Evolutionary conservation across 1,140 invertebrate genomes (phyloP), one percentile per base, ranked within the genome.

Genomic region (Calliopsis andreniformis): DNA sequence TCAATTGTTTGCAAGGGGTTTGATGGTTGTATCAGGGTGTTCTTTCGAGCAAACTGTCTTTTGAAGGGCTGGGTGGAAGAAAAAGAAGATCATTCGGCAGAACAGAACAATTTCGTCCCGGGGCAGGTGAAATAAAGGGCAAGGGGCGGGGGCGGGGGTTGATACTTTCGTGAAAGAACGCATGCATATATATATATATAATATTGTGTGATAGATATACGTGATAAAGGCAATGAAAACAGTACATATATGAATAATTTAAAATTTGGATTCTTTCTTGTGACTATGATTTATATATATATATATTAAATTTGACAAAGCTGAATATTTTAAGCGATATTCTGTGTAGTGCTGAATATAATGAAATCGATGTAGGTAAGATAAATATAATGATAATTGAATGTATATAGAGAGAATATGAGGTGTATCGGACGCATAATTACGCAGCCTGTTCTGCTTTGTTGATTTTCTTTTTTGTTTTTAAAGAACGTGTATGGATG

Each of bases 321-420:
- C 83, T 85, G 83, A 85, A 80, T 83, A 86, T 83, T 83, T 77
- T 76, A 86, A 86, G 84, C 84, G 68, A 85, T 82, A 39, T 39
- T 39, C 66, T 59, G 80, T 82, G 79, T 82, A 67, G 79, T 82
- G 80, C 82, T 82, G 77, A 79, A 83, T 83, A 79, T 82, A 80
- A 84, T 85, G 83, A 84, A 64, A 80, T 71, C 73, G 67, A 83
- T 79, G 70, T 83, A 83, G 76, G 66, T 82, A 83, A 59, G 67
- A 73, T 76, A 45, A 70, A 39, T 53, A 70, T 71, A 71, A 18
- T 61, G 18, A 70, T 69, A 47, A 81, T 86, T 86, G 85, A 25
- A 69, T 62, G 69, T 62, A 59, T 59, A 77, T 76, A 68, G 72
- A 72, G 59, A 86, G 61, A 82, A 85, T 84, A 70, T 85, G 87